Conservation (phyloP, 2,888 invertebrate genomes). For the Rhabditoides inermis region DNA sequence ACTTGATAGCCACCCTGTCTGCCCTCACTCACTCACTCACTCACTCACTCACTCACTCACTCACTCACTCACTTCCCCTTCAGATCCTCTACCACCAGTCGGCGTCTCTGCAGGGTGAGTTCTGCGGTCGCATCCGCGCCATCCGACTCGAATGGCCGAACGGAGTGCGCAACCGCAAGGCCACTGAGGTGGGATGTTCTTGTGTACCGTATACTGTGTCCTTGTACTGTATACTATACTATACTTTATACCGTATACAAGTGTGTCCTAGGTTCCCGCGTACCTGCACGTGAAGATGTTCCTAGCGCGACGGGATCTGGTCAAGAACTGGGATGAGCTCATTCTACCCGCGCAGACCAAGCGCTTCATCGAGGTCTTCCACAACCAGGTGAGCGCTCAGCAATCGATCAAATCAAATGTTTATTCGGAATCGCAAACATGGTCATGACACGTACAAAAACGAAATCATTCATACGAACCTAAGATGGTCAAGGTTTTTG, state of each 20-base stretch:
- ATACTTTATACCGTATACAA: too few species aligned
- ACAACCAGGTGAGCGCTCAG: slow-evolving; percentile 15
- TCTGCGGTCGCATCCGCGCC: slow-evolving; percentile 19
- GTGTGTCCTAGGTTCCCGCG: slow-evolving; percentile 28
- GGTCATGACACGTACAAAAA: too few species aligned
- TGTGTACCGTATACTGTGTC: too few species aligned
- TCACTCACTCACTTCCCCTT: not conserved
- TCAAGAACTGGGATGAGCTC: slow-evolving; percentile 14
- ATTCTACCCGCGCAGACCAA: slow-evolving; percentile 34
- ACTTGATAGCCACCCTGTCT: not conserved
- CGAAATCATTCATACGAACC: too few species aligned
- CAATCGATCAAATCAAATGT: not conserved
- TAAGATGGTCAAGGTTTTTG: too few species aligned
- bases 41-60: not conserved
- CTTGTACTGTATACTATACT: too few species aligned
- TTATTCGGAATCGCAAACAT: not conserved
- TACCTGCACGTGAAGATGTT: slow-evolving; percentile 39
- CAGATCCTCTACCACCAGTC: slow-evolving; percentile 19
- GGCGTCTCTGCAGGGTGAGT: slow-evolving; percentile 19
- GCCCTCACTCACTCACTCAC: not conserved
- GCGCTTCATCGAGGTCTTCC: slow-evolving; percentile 35
- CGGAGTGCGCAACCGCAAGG: too few species aligned
- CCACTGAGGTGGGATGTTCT: too few species aligned
- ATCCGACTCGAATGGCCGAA: slow-evolving; percentile 25
- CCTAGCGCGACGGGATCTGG: slow-evolving; percentile 24